These are phyloP conservation scores for Chaunax sp. DNA, from an alignment of 2,797 vertebrate species.

Conservation along the genomic window DNA sequence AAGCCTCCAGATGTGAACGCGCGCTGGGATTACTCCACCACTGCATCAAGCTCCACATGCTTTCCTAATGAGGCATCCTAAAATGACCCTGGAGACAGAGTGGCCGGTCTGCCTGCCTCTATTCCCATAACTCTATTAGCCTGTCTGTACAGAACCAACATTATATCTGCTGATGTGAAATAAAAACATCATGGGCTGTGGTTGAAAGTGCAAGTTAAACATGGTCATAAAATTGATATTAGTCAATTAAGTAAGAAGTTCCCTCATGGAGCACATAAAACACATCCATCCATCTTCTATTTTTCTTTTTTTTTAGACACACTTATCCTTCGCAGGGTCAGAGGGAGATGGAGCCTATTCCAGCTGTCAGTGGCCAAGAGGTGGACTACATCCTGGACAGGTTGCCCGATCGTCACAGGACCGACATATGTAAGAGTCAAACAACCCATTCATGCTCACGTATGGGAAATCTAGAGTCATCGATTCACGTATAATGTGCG, in stretches of 20 bases:
- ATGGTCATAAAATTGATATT: not conserved
- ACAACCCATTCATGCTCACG: too few relatives aligned
- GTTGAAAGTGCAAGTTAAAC: not conserved
- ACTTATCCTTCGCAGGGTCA: too few relatives aligned
- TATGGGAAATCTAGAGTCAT: too few relatives aligned
- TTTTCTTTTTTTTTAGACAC: too few relatives aligned
- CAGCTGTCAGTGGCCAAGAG: too few relatives aligned
- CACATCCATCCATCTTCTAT: too few relatives aligned
- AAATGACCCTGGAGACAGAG: slow-evolving; percentile 77
- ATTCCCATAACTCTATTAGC: slow-evolving; percentile 39
- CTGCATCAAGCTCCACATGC: slow-evolving; percentile 80
- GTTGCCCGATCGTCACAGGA: too few relatives aligned
- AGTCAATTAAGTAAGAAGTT: not conserved
- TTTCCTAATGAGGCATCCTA: slow-evolving; percentile 80
- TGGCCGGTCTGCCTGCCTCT: slow-evolving; percentile 54
- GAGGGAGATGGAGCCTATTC: too few relatives aligned
- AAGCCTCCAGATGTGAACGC: slow-evolving; percentile 85
- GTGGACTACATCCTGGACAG: too few relatives aligned
- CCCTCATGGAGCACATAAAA: slow-evolving; percentile 6
- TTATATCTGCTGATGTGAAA: slow-evolving; percentile 6
- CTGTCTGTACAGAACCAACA: slow-evolving; percentile 25
- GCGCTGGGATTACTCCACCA: slow-evolving; percentile 80
- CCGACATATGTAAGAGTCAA: too few relatives aligned
- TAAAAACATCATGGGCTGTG: not conserved
- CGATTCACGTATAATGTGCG: too few relatives aligned